phyloP scores from a whole-genome alignment of 2,113 vertebrate genomes.

The Amia ocellicauda region DNA sequence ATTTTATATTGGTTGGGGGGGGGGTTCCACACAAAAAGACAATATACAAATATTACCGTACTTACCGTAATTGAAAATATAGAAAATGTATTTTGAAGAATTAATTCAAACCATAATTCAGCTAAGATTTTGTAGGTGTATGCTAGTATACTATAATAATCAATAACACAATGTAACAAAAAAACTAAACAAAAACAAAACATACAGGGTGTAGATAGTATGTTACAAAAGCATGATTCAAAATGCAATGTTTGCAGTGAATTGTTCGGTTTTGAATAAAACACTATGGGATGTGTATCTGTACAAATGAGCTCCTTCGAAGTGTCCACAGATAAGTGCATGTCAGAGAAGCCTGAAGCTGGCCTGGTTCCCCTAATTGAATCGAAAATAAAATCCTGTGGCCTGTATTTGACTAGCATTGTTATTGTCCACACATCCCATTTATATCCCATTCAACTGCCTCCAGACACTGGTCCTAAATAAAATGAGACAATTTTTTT shows the following conservation, averaged over 20 bases:
- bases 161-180: too few relatives aligned
- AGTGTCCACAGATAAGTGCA: background rate
- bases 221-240: too few relatives aligned
- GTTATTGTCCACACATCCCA: background rate
- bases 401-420: background rate
- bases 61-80: too few relatives aligned
- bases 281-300: background rate
- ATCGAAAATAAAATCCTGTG: background rate
- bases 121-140: too few relatives aligned
- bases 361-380: slow-evolving; percentile 12
- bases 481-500: background rate
- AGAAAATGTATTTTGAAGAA: too few relatives aligned
- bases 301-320: slow-evolving; percentile 19
- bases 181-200: too few relatives aligned
- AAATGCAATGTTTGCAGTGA: background rate
- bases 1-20: too few relatives aligned
- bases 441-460: background rate
- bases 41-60: background rate
- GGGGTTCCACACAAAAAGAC: background rate
- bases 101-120: slow-evolving; percentile 6
- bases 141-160: too few relatives aligned
- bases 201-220: too few relatives aligned
- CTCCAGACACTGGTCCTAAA: slow-evolving; percentile 10
- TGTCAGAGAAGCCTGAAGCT: background rate
- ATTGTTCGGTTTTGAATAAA: slow-evolving; percentile 11